A percentile compares a stretch with the other conserved stretches of the same genome.
These are phyloP conservation scores for Desmophyllum pertusum DNA, from an alignment of 92 coral and sea anemone genomes.

Conservation along the genomic window DNA sequence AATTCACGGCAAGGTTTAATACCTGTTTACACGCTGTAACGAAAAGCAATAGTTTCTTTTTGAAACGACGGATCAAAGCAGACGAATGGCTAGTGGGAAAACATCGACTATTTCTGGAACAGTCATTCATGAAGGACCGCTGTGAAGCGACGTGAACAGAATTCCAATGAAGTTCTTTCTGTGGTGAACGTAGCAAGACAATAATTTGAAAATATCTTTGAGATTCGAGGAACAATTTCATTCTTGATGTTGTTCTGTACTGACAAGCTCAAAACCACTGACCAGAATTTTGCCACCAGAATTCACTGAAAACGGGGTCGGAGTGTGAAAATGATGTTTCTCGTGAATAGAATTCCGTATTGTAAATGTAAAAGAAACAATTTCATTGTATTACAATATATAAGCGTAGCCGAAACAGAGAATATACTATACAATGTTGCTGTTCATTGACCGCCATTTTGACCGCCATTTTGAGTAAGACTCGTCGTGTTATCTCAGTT, in stretches of 20 bases:
- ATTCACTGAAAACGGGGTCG: not conserved
- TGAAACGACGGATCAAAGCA: slow-evolving; percentile 12
- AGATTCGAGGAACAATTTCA: not conserved
- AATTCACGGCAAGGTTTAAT: slow-evolving; percentile 13
- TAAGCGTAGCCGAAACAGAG: not conserved
- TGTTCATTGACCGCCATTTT: slow-evolving; percentile 3
- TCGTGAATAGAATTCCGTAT: not conserved
- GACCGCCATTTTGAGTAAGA: not conserved
- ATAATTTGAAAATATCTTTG: not conserved
- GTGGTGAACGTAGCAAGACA: not conserved
- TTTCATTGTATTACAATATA: not conserved
- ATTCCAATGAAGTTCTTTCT: slow-evolving; percentile 40
- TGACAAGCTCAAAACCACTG: not conserved
- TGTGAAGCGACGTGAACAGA: slow-evolving; percentile 38
- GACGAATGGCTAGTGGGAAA: not conserved
- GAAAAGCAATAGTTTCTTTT: slow-evolving; percentile 22
- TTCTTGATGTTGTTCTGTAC: not conserved
- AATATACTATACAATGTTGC: not conserved
- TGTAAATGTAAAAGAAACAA: not conserved
- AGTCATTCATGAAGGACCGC: slow-evolving; percentile 30
- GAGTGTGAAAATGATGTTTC: not conserved
- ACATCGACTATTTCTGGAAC: slow-evolving; percentile 11
- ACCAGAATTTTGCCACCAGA: too few relatives aligned
- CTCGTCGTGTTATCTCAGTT: not conserved
- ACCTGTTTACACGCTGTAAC: slow-evolving; percentile 4